Percentiles rank a stretch among this genome's conserved stretches.
Conservation (phyloP, 2,888 invertebrate genomes). For the Stenoptilia bipunctidactyla region DNA sequence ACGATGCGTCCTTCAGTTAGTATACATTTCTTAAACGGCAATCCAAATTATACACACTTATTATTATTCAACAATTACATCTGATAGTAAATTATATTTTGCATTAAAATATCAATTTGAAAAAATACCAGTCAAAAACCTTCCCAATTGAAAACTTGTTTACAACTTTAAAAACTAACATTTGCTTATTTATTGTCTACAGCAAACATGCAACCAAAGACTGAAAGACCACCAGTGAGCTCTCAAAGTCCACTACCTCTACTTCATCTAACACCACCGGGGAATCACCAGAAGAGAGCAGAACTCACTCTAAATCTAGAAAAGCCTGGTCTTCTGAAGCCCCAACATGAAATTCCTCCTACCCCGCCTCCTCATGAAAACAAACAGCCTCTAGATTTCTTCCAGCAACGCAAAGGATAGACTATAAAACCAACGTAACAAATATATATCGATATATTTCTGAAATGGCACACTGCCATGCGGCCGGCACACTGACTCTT, state of each 20-base stretch:
- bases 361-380: conserved; percentile 54
- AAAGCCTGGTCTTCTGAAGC: conserved; percentile 49
- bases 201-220: conserved; percentile 55
- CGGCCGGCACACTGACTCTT: conserved; percentile 40
- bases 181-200: conserved; percentile 21
- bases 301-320: conserved; percentile 26
- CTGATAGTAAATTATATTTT: too few species aligned
- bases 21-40: too few species aligned
- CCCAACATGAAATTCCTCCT: conserved; percentile 54
- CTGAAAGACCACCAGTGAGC: conserved; percentile 46
- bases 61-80: too few species aligned
- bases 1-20: too few species aligned
- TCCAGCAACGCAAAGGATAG: conserved; percentile 55
- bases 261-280: conserved; percentile 50
- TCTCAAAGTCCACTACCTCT: conserved; percentile 40
- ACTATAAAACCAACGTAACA: conserved; percentile 15
- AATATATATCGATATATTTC: conserved; percentile 26
- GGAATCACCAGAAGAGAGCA: conserved; percentile 31
- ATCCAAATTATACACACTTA: too few species aligned
- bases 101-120: too few species aligned
- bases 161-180: too few species aligned
- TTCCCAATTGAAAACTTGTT: too few species aligned
- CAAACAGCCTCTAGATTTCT: conserved; percentile 42
- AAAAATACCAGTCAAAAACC: too few species aligned
- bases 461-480: conserved; percentile 58